These are phyloP conservation scores for Gallinago media DNA, from an alignment of 2,113 vertebrate genomes.

Conservation along the genomic window DNA sequence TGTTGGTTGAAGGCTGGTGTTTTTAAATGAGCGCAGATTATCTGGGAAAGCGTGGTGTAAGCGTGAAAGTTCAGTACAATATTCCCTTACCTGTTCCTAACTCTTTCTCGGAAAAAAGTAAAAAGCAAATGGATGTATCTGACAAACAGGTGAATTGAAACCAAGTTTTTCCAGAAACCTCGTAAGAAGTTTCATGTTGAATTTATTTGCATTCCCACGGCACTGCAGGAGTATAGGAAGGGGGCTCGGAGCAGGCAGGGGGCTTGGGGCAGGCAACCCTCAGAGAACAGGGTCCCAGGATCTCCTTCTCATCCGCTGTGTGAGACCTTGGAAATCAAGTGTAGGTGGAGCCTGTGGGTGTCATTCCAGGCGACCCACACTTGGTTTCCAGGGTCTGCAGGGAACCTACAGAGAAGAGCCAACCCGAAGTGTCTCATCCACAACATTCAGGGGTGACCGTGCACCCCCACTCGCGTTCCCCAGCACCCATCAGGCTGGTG, in stretches of 20 bases:
- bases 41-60: accelerated
- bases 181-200: neutral
- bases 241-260: neutral
- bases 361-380: constrained; percentile 47
- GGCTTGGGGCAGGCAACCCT: neutral
- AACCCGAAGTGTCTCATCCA: neutral
- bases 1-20: neutral
- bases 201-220: neutral
- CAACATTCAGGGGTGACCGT: neutral
- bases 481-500: neutral
- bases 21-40: neutral
- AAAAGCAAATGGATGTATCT: neutral
- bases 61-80: neutral
- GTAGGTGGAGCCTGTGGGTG: constrained; percentile 57
- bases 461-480: accelerated
- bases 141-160: neutral
- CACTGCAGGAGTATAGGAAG: neutral
- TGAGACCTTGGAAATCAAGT: constrained; percentile 63
- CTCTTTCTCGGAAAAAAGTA: neutral
- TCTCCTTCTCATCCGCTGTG: accelerated
- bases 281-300: accelerated
- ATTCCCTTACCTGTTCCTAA: neutral
- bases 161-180: neutral
- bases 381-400: constrained; percentile 71
- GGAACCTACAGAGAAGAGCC: neutral